These are phyloP conservation scores for Physocephala rufipes DNA, from an alignment of 2,888 invertebrate species.

Conservation along the genomic window DNA sequence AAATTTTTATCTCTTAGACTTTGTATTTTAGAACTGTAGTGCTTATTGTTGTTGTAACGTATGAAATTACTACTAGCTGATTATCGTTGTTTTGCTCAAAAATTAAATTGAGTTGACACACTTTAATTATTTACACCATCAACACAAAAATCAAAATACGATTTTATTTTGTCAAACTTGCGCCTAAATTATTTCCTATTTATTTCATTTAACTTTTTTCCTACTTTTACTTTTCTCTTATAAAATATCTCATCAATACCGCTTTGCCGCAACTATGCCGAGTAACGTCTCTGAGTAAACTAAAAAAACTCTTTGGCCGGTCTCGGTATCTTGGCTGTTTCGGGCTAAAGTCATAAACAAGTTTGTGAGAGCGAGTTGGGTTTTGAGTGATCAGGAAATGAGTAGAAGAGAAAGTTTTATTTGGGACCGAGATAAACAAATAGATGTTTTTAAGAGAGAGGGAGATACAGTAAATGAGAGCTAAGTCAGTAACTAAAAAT, in stretches of 20 bases:
- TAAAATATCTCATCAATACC: conserved; percentile 15
- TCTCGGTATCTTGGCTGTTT: not conserved
- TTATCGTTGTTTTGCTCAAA: too few species aligned
- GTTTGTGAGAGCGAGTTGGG: conserved; percentile 12
- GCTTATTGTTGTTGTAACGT: too few species aligned
- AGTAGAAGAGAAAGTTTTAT: not conserved
- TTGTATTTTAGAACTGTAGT: not conserved
- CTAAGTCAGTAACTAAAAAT: too few species aligned
- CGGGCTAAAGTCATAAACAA: conserved; percentile 1
- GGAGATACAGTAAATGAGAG: not conserved
- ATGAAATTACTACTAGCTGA: too few species aligned
- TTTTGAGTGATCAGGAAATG: not conserved
- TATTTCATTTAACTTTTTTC: conserved; percentile 3
- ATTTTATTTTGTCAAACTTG: conserved; percentile 1
- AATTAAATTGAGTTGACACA: too few species aligned
- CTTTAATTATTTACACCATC: too few species aligned
- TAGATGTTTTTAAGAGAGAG: not conserved
- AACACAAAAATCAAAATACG: too few species aligned
- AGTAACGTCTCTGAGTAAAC: conserved; percentile 35
- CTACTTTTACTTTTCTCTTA: conserved; percentile 16
- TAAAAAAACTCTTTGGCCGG: conserved; percentile 19
- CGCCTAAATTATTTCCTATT: conserved; percentile 8
- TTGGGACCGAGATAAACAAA: not conserved
- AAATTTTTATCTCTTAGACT: conserved; percentile 13
- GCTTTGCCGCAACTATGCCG: conserved; percentile 27